Base-by-base conservation (phyloP, 2,888 invertebrate species). In the Melanostoma mellinum region DNA sequence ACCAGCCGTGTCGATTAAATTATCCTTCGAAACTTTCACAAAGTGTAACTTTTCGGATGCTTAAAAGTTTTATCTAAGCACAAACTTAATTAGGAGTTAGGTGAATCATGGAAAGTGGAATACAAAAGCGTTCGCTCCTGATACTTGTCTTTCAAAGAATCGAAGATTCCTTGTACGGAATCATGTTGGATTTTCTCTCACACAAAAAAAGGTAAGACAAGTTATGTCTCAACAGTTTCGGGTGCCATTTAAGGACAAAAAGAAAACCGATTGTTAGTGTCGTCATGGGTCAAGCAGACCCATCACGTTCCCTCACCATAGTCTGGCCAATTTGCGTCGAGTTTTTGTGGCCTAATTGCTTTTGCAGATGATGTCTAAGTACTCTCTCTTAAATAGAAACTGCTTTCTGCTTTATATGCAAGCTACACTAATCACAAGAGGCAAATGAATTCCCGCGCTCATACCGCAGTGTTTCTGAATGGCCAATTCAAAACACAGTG, bases 81-180 rank as follows among this genome's bases (percentile, higher is more conserved):
- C 56, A 80, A 80, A 80, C 80, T 80, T 71, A 80, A 75, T 80
- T 75, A 75, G 69, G 58, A 75, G 75, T 75, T 69, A 75, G 46
- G 52, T 71, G 80, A 63, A 69, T 75, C 80, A 71, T 80, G 69
- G 44, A 69, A 65, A 56, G 50, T 56, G 80, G 20, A 20, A 80
- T 71, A 80, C 75, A 71, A 40, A 52, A 61, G 60, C 30, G 38
- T 48, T 38, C 48, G 36, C 46, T 20, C 32, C 20, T 44, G 33
- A 53, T 61, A 67, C 53, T 53, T 72, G 72, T 50, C 8, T 30
- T 65, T 42, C 33, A 6, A 33, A 36, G 20, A 33, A 38, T 52
- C 50, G 5, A 44, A 75, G 20, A 44, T 67, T 40, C 0, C n/a
- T 30, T 8, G 30, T 40, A 36, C 48, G 35, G 0, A 4, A 10